Percentiles rank a stretch among this genome's conserved stretches.
These are phyloP conservation scores for Hippolais icterina DNA, from an alignment of 2,113 vertebrate genomes.

Conservation along the genomic window DNA sequence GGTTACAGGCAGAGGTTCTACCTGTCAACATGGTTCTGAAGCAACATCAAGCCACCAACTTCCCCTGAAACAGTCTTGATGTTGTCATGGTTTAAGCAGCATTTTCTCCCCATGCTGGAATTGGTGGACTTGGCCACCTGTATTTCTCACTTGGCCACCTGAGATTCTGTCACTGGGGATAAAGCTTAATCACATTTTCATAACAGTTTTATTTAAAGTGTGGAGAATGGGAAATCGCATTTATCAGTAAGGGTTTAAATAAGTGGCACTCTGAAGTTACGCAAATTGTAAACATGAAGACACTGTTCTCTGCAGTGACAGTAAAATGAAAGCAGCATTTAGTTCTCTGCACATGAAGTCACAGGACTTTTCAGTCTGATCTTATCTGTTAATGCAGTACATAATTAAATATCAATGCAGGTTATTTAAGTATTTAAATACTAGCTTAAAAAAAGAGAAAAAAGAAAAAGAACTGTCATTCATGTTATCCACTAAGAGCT, in stretches of 20 bases:
- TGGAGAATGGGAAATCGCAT: background rate
- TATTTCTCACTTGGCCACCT: background rate
- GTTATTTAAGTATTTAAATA: background rate
- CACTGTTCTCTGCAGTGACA: background rate
- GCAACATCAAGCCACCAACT: background rate
- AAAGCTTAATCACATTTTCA: background rate
- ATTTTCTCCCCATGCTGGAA: background rate
- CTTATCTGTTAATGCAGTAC: conserved; percentile 3
- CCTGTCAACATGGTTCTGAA: background rate
- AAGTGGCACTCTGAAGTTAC: background rate
- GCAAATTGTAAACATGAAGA: background rate
- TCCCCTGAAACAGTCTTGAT: background rate
- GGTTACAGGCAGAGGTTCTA: background rate
- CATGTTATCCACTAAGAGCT: background rate
- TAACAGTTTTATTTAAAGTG: background rate
- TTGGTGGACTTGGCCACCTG: background rate
- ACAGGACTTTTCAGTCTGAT: conserved; percentile 20
- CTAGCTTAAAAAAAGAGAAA: background rate
- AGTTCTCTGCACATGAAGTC: background rate
- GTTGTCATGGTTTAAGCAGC: background rate
- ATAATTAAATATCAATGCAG: background rate
- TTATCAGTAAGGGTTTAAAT: background rate
- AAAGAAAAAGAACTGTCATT: background rate
- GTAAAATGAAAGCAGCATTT: conserved; percentile 10
- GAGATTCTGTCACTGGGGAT: background rate